These are phyloP conservation scores for Cnemophilus loriae DNA, from an alignment of 2,113 vertebrate species.

Conservation along the genomic window DNA sequence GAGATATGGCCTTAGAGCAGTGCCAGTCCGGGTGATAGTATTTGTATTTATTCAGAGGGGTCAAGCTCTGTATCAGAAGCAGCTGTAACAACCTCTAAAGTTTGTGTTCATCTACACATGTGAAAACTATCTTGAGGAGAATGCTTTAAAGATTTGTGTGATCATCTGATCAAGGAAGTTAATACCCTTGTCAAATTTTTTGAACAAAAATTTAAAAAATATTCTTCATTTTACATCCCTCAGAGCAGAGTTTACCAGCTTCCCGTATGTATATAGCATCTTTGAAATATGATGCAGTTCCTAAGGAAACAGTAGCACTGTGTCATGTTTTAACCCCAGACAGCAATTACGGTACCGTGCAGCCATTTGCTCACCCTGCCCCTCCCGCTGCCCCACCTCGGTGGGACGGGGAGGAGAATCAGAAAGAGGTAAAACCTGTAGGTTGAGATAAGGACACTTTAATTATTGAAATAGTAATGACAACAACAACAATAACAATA, in stretches of 20 bases:
- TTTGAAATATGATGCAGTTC: background rate
- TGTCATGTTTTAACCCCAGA: background rate
- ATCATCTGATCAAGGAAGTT: background rate
- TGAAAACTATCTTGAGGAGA: background rate
- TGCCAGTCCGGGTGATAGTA: too few species aligned
- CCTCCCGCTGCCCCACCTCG: accelerated
- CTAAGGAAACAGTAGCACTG: background rate
- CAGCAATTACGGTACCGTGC: background rate
- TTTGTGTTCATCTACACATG: background rate
- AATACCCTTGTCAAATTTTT: background rate
- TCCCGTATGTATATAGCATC: background rate
- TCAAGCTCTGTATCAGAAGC: background rate
- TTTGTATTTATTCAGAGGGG: background rate
- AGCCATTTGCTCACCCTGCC: background rate
- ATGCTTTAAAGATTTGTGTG: background rate
- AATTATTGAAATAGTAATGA: background rate
- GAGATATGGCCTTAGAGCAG: background rate
- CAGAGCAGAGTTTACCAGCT: background rate
- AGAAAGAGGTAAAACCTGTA: accelerated
- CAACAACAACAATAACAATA: background rate
- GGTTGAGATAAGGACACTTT: background rate
- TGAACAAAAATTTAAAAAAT: too few species aligned
- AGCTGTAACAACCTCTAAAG: background rate
- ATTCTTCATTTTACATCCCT: background rate
- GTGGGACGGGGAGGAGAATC: background rate